These are phyloP conservation scores for Lithosia quadra DNA, from an alignment of 2,888 invertebrate species.

Conservation along the genomic window DNA sequence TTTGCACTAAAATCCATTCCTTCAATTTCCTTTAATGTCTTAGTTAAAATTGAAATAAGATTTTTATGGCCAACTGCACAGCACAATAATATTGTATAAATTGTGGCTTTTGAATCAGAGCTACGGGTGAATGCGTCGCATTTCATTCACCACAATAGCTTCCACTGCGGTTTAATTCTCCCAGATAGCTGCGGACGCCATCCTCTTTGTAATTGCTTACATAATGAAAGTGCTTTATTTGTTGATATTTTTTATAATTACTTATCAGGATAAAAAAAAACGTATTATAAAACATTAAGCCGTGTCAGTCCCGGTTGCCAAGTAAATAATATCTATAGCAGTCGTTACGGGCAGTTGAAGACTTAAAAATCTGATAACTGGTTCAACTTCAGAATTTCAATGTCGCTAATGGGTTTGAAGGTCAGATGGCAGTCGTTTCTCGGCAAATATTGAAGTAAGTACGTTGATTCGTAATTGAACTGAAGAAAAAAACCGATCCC, in stretches of 20 bases:
- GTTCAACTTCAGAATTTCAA: too few relatives aligned
- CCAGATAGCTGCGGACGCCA: not conserved
- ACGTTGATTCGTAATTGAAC: too few relatives aligned
- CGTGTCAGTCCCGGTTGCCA: too few relatives aligned
- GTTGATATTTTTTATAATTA: not conserved
- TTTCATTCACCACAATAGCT: not conserved
- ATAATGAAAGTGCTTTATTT: not conserved
- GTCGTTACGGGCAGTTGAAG: too few relatives aligned
- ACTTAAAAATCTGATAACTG: too few relatives aligned
- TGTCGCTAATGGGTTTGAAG: too few relatives aligned
- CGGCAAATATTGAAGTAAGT: too few relatives aligned
- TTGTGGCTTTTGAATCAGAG: conserved; percentile 3
- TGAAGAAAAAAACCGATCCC: too few relatives aligned
- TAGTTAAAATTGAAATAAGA: not conserved
- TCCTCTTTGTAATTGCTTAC: not conserved
- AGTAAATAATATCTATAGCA: too few relatives aligned
- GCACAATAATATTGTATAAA: not conserved
- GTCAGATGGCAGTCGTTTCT: too few relatives aligned
- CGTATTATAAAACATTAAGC: not conserved
- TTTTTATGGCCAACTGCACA: not conserved
- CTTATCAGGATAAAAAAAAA: not conserved
- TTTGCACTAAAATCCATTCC: not conserved
- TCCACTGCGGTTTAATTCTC: not conserved
- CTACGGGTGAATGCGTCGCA: not conserved
- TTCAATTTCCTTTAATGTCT: not conserved